Conservation (phyloP, 2,888 invertebrate genomes). For the Tupiocoris notatus region DNA sequence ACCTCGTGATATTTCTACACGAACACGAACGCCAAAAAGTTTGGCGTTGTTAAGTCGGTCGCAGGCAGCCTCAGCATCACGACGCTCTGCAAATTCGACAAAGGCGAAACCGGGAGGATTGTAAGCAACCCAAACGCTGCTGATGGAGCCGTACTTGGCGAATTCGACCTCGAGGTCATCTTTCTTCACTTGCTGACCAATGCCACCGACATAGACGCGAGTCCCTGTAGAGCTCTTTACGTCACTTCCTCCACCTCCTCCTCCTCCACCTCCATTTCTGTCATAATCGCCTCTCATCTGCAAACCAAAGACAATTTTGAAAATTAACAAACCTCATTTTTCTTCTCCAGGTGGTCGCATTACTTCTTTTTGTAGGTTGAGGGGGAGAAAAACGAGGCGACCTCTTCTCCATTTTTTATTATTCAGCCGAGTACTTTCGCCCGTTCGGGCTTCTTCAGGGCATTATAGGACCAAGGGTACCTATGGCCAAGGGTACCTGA, state of each 20-base stretch:
- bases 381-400: too few relatives aligned
- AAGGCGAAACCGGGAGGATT: slow-evolving; percentile 94
- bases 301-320: slow-evolving; percentile 6
- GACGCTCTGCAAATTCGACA: slow-evolving; percentile 85
- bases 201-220: slow-evolving; percentile 86
- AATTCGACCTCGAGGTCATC: slow-evolving; percentile 89
- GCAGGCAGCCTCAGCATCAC: slow-evolving; percentile 87
- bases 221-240: slow-evolving; percentile 57
- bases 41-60: slow-evolving; percentile 84
- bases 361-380: too few relatives aligned
- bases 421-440: too few relatives aligned
- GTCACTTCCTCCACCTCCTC: slow-evolving; percentile 27
- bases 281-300: slow-evolving; percentile 35
- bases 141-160: slow-evolving; percentile 87
- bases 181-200: slow-evolving; percentile 84
- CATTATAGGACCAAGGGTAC: too few relatives aligned
- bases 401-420: too few relatives aligned
- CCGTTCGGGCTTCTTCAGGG: too few relatives aligned
- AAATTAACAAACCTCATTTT: neutral
- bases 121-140: slow-evolving; percentile 90
- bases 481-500: too few relatives aligned
- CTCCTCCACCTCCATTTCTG: slow-evolving; percentile 9
- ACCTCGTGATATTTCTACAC: slow-evolving; percentile 84
- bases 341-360: too few relatives aligned
- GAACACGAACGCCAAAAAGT: slow-evolving; percentile 79